These are phyloP conservation scores for Syritta pipiens DNA, from an alignment of 2,888 invertebrate species.

Conservation along the genomic window DNA sequence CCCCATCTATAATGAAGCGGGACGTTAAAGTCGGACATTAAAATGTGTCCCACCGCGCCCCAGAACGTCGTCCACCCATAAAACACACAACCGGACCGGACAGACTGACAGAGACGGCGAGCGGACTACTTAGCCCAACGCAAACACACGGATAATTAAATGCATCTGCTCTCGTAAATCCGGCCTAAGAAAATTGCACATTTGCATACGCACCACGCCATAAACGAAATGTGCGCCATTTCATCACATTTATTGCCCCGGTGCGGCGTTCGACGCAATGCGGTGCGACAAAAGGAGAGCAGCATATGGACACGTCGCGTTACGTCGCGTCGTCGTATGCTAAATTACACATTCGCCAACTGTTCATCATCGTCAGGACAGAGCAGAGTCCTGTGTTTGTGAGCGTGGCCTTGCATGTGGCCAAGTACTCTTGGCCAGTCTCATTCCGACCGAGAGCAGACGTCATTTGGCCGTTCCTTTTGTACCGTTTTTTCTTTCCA, in stretches of 20 bases:
- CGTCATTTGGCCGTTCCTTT: slow-evolving; percentile 57
- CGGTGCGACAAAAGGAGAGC: not conserved
- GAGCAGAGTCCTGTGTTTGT: not conserved
- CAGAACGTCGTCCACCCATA: slow-evolving; percentile 35
- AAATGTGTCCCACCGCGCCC: slow-evolving; percentile 6
- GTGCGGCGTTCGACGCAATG: not conserved
- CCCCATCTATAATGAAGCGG: slow-evolving; percentile 25
- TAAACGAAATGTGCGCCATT: slow-evolving; percentile 58
- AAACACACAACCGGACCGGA: slow-evolving; percentile 46
- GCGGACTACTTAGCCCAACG: slow-evolving; percentile 27
- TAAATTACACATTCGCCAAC: slow-evolving; percentile 66
- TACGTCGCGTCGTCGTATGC: slow-evolving; percentile 54
- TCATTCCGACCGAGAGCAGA: slow-evolving; percentile 40
- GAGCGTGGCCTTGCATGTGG: slow-evolving; percentile 31
- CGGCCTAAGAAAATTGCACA: slow-evolving; percentile 37
- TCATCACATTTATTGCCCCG: slow-evolving; percentile 56
- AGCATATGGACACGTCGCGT: slow-evolving; percentile 59
- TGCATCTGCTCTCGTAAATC: slow-evolving; percentile 64
- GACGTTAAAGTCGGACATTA: slow-evolving; percentile 45
- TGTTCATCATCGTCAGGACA: slow-evolving; percentile 64
- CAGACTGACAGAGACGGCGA: no score
- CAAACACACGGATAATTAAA: slow-evolving; percentile 62
- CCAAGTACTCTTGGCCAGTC: slow-evolving; percentile 36
- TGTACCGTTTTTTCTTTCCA: slow-evolving; percentile 15
- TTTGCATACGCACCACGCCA: slow-evolving; percentile 49